These are phyloP conservation scores for Harpagoxenus sublaevis DNA, from an alignment of 2,888 invertebrate species.

Conservation along the genomic window DNA sequence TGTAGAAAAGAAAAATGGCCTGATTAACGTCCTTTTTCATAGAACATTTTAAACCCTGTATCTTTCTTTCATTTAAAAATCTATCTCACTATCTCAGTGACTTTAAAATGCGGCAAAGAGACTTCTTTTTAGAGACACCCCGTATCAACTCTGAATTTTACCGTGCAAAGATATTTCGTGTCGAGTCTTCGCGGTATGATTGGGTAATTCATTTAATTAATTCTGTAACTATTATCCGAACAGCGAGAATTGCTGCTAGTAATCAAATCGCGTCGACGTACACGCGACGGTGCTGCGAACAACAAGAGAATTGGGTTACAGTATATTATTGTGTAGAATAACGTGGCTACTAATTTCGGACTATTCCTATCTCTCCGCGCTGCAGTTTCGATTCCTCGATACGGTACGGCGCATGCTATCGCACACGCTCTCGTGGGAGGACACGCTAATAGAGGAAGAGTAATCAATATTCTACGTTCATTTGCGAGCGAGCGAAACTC, in stretches of 20 bases:
- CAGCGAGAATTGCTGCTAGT: not conserved
- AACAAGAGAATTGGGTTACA: conserved; percentile 38
- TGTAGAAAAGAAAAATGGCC: not conserved
- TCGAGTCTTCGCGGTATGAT: conserved; percentile 8
- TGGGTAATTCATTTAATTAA: conserved; percentile 46
- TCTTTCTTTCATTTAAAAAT: not conserved
- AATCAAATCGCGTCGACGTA: conserved; percentile 33
- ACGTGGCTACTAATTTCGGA: conserved; percentile 29
- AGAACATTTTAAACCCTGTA: not conserved
- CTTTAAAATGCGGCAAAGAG: not conserved
- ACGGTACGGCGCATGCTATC: conserved; percentile 21
- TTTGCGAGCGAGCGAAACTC: conserved; percentile 22
- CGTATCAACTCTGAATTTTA: not conserved
- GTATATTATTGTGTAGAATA: conserved; percentile 44
- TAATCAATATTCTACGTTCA: conserved; percentile 49
- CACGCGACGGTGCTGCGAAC: conserved; percentile 19
- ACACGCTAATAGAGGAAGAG: conserved; percentile 44
- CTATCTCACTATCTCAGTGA: not conserved
- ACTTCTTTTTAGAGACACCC: not conserved
- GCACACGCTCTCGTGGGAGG: conserved; percentile 35
- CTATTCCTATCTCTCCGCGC: conserved; percentile 8
- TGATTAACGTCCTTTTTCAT: not conserved
- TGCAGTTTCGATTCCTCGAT: conserved; percentile 2
- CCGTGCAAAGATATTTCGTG: not conserved
- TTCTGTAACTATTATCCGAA: conserved; percentile 18